Evolutionary conservation across 2,888 invertebrate genomes (phyloP).

Genomic region (Brenthis ino): DNA sequence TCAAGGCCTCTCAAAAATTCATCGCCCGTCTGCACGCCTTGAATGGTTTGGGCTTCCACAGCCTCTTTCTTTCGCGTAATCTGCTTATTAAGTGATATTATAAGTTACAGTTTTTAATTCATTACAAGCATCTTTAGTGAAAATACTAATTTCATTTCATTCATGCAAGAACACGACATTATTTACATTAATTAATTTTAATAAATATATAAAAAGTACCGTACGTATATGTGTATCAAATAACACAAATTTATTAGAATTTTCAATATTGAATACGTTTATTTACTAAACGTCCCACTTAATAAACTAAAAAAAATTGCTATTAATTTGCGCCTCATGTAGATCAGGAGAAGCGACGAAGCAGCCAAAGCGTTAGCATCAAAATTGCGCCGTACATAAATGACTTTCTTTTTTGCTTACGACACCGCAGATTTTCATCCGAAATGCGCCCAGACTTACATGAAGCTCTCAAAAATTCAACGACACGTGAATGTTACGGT

Average conservation of each 20-base stretch:
- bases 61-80: conserved; percentile 62
- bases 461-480: conserved; percentile 73
- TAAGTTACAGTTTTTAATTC: conserved; percentile 33
- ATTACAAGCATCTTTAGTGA: background rate
- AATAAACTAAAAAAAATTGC: background rate
- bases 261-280: no score
- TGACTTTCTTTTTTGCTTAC: conserved; percentile 59
- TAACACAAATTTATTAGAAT: no score
- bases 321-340: conserved; percentile 9
- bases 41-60: conserved; percentile 64
- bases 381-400: conserved; percentile 41
- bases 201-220: no score
- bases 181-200: no score
- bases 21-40: conserved; percentile 75
- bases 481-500: conserved; percentile 48
- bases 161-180: background rate
- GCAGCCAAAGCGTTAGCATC: conserved; percentile 33
- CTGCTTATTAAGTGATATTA: conserved; percentile 74
- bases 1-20: conserved; percentile 80
- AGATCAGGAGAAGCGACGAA: conserved; percentile 26
- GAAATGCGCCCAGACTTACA: conserved; percentile 65
- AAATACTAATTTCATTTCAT: background rate
- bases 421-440: conserved; percentile 65
- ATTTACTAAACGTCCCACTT: no score
- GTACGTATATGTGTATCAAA: no score